Evolutionary conservation across 2,888 invertebrate species (phyloP), one percentile per base, ranked within the genome.

Genomic region (Schizaphis graminum): DNA sequence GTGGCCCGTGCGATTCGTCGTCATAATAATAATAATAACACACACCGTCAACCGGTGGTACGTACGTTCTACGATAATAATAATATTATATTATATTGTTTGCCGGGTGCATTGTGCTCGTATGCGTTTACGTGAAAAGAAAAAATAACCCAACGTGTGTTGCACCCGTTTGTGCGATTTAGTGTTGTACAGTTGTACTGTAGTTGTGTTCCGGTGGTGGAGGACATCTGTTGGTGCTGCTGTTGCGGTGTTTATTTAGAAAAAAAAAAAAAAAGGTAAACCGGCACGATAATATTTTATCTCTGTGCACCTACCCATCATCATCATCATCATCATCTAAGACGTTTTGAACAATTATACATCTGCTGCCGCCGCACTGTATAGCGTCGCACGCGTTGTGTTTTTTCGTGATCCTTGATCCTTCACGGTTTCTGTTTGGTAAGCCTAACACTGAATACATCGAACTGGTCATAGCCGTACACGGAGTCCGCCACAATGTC

Each of bases 401-500:
- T 77, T 77, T 77, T 21, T 77, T 24, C 21, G 35, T 53, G 35
- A 10, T 90, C 24, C 11, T 0, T 53, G 35, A 10, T 90, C 24
- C 11, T 0, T 49, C 35, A 3, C 21, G 77, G 7, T 84, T 49
- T 24, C 3, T 13, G 8, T 41, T 53, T 35, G 47, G 41, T 26
- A 49, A 41, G 26, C 44, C 28, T 26, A 44, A 0, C 44, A 61
- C 1, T 16, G 41, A 44, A n/a, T 7, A 47, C 28, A 11, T 89
- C 10, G 49, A 49, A 8, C 24, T 5, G 35, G 2, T 77, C 2
- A 77, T 21, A 77, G 77, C 88, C 24, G 77, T 49, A n/a, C 47
- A 41, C n/a, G 0, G 13, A 61, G 35, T 92, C 61, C 24, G 44
- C n/a, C 35, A 86, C 61, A 47, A 95, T 95, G 95, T 61, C 94